Evolutionary conservation across 2,888 invertebrate species (phyloP), one percentile per base, ranked within the genome.

Genomic region (Muscina levida): DNA sequence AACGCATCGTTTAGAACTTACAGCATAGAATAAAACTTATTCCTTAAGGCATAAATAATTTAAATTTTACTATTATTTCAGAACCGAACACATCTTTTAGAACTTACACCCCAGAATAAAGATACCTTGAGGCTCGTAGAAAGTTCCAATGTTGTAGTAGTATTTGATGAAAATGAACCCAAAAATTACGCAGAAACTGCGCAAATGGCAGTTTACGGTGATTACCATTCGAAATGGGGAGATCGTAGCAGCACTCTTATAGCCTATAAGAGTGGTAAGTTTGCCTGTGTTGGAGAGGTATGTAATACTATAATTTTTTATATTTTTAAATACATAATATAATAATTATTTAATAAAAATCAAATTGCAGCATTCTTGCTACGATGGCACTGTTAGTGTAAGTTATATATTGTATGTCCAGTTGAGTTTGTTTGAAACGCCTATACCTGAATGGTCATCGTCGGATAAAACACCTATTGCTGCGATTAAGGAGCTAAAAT

Each of bases 181-280:
- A 82, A 75, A 1, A 81, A 87, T 72, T 89, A 90, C 31, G 87
- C 89, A 19, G 90, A 92, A 87, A 83, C 91, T 2, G 87, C 90
- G 2, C 86, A 88, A 73, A 46, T 88, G 10, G 87, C 89, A 0
- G 82, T 93, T 51, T 88, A 90, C 77, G 93, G 93, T 0, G 91
- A 93, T 84, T 90, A 91, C 26, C 88, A 88, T 15, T 92, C 92
- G 73, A 91, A 92, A 37, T 94, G 93, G 93, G 92, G 91, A 48
- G 94, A 94, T 87, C 93, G 93, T 84, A 91, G 92, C 66, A 87
- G 92, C 57, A 88, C 88, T 5, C 83, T 91, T 19, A 85, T 92
- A 2, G 86, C 89, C 72, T 93, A 89, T 83, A 91, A 90, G 56
- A 93, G 92, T 87, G 93, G 93, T 6, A 87, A 89, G 51, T 86